Evolutionary conservation across 1,140 invertebrate genomes (phyloP), one percentile per base, ranked within the genome.

Genomic region (Bombus confusus): DNA sequence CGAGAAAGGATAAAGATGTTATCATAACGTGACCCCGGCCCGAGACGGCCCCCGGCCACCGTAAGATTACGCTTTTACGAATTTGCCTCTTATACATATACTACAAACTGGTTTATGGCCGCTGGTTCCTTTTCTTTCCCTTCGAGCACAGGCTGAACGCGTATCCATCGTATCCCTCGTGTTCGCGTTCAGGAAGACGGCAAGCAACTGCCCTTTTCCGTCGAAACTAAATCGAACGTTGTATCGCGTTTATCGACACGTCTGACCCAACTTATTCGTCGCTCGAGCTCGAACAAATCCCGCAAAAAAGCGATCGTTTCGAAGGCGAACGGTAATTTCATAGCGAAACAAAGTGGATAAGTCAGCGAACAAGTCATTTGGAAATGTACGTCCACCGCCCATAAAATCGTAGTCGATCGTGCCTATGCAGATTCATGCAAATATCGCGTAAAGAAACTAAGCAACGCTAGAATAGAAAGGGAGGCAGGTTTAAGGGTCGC

Each of bases 11-110:
- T 93, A 92, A 93, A 93, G 93, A 93, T 93, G 92, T 93, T 93
- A 93, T 93, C 92, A 83, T 88, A 86, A 89, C 90, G 88, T 88
- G 88, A 88, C 89, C 89, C 88, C 80, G 73, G 84, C 89, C 86
- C 80, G 89, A 47, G 72, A 47, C 81, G 90, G 86, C 88, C 85
- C 87, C 90, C 90, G 87, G 87, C 82, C 89, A 87, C 80, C 88
- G 89, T 92, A 92, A 93, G 92, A 93, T 93, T 93, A 93, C 93
- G 87, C 87, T 93, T 93, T 93, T 93, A 92, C 90, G 93, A 93
- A 93, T 93, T 93, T 90, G 89, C 91, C 90, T 93, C 91, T 90
- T 91, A 89, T 87, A 34, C 12, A 34, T 34, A 75, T 75, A 91
- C 90, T 92, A 88, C 91, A 92, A 93, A 92, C 92, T 92, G 86